These are phyloP conservation scores for Desmodus rotundus DNA, from an alignment of 2,113 vertebrate genomes.

Conservation along the genomic window DNA sequence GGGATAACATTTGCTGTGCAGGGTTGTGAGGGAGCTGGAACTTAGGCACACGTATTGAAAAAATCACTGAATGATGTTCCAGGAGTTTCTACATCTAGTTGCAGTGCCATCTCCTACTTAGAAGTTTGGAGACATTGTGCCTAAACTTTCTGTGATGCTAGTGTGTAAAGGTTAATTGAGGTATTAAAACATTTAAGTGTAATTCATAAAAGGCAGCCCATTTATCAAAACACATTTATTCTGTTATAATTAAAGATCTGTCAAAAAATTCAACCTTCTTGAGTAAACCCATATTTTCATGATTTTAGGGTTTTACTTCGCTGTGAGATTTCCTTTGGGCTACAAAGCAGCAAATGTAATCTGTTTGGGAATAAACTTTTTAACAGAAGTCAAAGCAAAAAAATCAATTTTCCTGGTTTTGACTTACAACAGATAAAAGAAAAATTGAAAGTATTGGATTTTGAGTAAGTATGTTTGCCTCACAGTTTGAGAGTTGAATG, in stretches of 20 bases:
- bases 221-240: slow-evolving; percentile 29
- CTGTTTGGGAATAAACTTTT: slow-evolving; percentile 55
- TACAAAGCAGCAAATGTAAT: slow-evolving; percentile 54
- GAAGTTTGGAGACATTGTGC: not conserved
- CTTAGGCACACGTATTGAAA: not conserved
- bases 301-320: slow-evolving; percentile 53
- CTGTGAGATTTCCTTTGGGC: slow-evolving; percentile 54
- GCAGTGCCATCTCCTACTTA: not conserved
- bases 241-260: slow-evolving; percentile 48
- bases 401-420: slow-evolving; percentile 61
- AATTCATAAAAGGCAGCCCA: slow-evolving; percentile 23
- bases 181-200: not conserved
- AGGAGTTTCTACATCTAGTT: not conserved
- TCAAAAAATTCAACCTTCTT: slow-evolving; percentile 45
- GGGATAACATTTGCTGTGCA: not conserved
- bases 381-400: slow-evolving; percentile 55
- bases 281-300: slow-evolving; percentile 41
- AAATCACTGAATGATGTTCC: not conserved
- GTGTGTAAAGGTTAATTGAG: not conserved
- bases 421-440: slow-evolving; percentile 56
- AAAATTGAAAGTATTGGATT: slow-evolving; percentile 66
- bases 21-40: not conserved
- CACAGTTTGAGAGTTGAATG: slow-evolving; percentile 60
- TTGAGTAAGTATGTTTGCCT: slow-evolving; percentile 44
- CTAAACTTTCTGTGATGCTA: not conserved